phyloP scores from a whole-genome alignment of 1,140 invertebrate genomes.

The Agrypnia vestita region DNA sequence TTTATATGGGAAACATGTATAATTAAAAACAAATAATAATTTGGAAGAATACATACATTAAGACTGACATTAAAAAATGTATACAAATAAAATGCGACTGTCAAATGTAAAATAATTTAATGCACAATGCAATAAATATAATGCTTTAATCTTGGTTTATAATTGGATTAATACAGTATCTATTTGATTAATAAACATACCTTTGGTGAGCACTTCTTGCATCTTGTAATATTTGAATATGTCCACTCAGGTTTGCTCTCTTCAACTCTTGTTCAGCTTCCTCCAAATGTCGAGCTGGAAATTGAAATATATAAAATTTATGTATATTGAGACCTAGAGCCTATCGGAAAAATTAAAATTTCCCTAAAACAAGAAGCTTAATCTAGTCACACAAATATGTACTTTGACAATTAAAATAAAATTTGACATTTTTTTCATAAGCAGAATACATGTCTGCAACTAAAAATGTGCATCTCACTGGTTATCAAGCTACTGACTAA shows the following conservation, averaged over 20 bases:
- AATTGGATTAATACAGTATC: background rate
- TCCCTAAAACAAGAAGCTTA: too few species aligned
- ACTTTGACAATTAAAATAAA: too few species aligned
- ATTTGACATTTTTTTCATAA: background rate
- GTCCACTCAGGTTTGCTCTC: constrained; percentile 83
- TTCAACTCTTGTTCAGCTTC: constrained; percentile 83
- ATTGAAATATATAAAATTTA: background rate
- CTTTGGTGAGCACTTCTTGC: constrained; percentile 82
- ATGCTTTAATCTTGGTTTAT: background rate
- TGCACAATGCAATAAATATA: background rate
- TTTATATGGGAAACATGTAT: too few species aligned
- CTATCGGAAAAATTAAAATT: constrained; percentile 21
- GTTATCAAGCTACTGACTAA: too few species aligned
- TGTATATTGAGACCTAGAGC: too few species aligned
- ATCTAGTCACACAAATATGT: too few species aligned
- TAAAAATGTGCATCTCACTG: too few species aligned
- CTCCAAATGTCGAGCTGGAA: constrained; percentile 80
- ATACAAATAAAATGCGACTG: too few species aligned
- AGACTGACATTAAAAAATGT: too few species aligned
- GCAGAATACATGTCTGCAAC: too few species aligned
- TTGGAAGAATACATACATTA: too few species aligned
- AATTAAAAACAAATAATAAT: too few species aligned
- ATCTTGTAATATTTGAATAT: constrained; percentile 81
- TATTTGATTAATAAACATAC: constrained; percentile 57
- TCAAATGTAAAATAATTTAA: background rate